A percentile compares a stretch with the other conserved stretches of the same genome.
Conservation (phyloP, 2,888 invertebrate genomes). For the Tolmerus cingulatus region DNA sequence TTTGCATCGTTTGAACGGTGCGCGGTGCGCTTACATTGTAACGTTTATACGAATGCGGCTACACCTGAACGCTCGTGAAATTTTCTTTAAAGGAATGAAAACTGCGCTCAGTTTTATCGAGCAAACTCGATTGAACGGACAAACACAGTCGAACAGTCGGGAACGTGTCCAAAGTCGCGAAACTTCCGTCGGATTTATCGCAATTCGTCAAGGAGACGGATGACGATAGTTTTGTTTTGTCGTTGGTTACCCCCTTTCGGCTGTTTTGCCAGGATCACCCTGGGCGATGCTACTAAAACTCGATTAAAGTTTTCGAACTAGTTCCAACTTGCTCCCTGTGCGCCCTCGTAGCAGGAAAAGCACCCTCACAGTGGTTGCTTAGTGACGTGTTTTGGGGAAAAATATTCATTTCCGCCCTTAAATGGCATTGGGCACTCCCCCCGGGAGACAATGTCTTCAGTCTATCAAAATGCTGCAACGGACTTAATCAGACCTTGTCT, state of each 20-base stretch:
- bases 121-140: constrained; percentile 14
- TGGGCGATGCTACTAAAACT: neutral
- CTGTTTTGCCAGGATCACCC: neutral
- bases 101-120: constrained; percentile 17
- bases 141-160: neutral
- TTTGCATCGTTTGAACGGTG: neutral
- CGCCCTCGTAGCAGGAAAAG: neutral
- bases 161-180: neutral
- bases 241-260: neutral
- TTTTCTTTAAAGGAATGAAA: constrained; percentile 14
- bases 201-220: neutral
- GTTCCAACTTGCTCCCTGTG: neutral
- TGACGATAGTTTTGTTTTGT: neutral
- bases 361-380: neutral
- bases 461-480: neutral
- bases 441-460: neutral
- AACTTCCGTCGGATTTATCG: neutral
- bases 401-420: neutral
- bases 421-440: neutral
- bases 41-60: neutral
- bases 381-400: neutral
- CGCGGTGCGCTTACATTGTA: neutral
- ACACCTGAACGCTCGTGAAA: neutral
- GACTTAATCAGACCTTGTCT: neutral
- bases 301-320: neutral